phyloP scores from a whole-genome alignment of 2,797 vertebrate species.

The Sarcophilus harrisii region DNA sequence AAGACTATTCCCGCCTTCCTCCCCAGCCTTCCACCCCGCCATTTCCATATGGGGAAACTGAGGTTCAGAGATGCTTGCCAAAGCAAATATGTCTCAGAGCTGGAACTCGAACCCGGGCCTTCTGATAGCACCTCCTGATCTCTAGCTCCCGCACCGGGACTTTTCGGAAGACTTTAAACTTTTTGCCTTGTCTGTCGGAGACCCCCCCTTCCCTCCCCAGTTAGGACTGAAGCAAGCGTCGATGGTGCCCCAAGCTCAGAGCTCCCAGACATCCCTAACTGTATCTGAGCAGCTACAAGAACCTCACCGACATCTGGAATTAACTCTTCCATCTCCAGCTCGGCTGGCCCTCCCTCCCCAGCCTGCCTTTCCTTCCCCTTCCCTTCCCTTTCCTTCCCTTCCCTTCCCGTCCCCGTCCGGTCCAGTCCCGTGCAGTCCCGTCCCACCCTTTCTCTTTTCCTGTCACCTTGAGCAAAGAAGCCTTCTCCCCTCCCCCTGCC shows the following conservation, averaged over 20 bases:
- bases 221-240: neutral
- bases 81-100: neutral
- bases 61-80: neutral
- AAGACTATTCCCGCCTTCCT: neutral
- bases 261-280: neutral
- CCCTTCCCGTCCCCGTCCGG: neutral
- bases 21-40: neutral
- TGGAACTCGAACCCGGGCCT: neutral
- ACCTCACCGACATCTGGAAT: neutral
- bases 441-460: conserved; percentile 35
- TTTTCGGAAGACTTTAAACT: neutral
- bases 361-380: too few species aligned
- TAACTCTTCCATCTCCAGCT: neutral
- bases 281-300: neutral
- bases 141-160: neutral
- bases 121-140: neutral
- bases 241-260: neutral
- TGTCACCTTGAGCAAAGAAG: conserved; percentile 60
- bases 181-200: neutral
- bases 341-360: neutral
- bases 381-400: neutral
- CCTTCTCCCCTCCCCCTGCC: neutral
- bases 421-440: neutral
- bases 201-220: neutral
- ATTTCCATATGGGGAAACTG: neutral